Conservation (phyloP, 2,888 invertebrate genomes). For the Eristalis pertinax region DNA sequence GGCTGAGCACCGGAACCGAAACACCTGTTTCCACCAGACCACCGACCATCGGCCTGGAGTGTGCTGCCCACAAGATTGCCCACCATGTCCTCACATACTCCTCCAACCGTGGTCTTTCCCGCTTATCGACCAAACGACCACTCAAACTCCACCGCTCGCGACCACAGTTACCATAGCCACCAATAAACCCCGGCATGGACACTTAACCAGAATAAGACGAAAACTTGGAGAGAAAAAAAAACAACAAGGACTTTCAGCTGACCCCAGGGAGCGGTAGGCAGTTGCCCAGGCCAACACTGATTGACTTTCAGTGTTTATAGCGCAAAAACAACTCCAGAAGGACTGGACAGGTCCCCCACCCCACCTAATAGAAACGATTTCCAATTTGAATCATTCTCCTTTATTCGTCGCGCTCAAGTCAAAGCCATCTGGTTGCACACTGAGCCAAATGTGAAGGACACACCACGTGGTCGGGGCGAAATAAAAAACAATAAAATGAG, state of each 20-base stretch:
- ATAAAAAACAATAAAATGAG: constrained; percentile 3
- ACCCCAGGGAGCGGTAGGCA: constrained; percentile 16
- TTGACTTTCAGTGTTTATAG: constrained; percentile 63
- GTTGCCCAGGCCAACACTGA: constrained; percentile 66
- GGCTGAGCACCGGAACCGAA: constrained; percentile 46
- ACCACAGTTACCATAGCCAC: constrained; percentile 45
- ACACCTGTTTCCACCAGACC: constrained; percentile 60
- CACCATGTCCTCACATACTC: neutral
- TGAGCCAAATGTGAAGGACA: constrained; percentile 44
- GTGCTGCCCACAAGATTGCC: constrained; percentile 31
- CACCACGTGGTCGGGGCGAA: constrained; percentile 62
- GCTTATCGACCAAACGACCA: constrained; percentile 66
- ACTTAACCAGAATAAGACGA: neutral
- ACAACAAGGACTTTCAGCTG: constrained; percentile 41
- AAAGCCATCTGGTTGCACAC: constrained; percentile 20
- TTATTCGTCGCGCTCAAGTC: neutral
- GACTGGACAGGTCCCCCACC: neutral
- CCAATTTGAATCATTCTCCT: neutral
- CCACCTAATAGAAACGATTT: neutral
- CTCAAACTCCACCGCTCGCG: constrained; percentile 26
- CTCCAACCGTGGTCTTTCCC: neutral
- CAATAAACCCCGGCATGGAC: constrained; percentile 28
- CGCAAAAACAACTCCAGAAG: constrained; percentile 50
- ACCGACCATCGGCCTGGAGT: constrained; percentile 12
- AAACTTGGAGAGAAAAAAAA: neutral